Conservation (phyloP, 2,797 vertebrate genomes). For the Chromobotia macracanthus region DNA sequence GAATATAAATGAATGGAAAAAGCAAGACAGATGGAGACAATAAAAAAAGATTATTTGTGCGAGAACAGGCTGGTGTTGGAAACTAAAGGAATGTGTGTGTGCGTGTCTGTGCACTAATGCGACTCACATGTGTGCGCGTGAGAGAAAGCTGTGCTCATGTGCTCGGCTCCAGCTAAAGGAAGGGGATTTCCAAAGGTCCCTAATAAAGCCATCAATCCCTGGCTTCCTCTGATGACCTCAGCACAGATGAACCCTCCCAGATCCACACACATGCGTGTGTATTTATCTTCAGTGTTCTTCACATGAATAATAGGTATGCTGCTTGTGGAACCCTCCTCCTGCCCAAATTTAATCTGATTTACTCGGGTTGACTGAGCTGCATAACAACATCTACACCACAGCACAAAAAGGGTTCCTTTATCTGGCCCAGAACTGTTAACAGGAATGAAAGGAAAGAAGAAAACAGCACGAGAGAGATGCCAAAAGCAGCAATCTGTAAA, state of each 20-base stretch:
- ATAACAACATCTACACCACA: conserved; percentile 27
- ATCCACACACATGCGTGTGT: neutral
- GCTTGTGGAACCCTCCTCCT: neutral
- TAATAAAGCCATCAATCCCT: conserved; percentile 54
- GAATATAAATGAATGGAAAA: conserved; percentile 18
- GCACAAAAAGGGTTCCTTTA: conserved; percentile 37
- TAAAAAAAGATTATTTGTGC: conserved; percentile 12
- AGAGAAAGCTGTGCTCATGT: conserved; percentile 47
- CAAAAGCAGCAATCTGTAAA: conserved; percentile 16
- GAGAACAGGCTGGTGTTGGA: conserved; percentile 6
- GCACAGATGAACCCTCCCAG: conserved; percentile 46
- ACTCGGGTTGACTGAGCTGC: conserved; percentile 37
- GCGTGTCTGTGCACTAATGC: conserved; percentile 46
- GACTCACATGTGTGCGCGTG: conserved; percentile 51
- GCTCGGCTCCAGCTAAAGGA: conserved; percentile 47
- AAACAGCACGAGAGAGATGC: neutral
- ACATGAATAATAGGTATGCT: conserved; percentile 41
- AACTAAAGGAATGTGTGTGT: conserved; percentile 31
- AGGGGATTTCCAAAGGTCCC: conserved; percentile 60
- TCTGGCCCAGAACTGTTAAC: conserved; percentile 16
- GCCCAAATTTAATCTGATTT: conserved; percentile 45
- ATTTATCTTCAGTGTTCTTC: conserved; percentile 23
- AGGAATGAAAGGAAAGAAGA: neutral
- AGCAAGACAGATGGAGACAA: neutral
- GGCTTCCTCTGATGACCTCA: conserved; percentile 49